Evolutionary conservation across 2,888 invertebrate species (phyloP).

Genomic region (Heliconius cydno): DNA sequence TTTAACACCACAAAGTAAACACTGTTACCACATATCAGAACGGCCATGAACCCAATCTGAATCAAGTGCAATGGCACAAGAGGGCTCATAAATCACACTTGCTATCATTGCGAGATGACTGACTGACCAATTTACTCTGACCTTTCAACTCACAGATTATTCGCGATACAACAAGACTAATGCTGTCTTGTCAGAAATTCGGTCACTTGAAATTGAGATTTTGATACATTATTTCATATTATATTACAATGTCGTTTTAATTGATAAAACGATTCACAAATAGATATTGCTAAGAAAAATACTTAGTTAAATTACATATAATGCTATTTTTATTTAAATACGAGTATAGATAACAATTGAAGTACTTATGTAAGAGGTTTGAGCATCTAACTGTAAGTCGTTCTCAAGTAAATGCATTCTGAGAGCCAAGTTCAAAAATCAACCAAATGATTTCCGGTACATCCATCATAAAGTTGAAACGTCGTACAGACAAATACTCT

Average conservation of each 20-base stretch:
- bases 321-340: neutral
- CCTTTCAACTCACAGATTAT: conserved; percentile 53
- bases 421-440: conserved; percentile 35
- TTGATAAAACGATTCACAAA: neutral
- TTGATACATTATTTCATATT: conserved; percentile 24
- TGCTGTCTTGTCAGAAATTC: conserved; percentile 32
- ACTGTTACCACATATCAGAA: conserved; percentile 37
- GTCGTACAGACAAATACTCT: conserved; percentile 65
- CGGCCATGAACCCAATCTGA: conserved; percentile 78
- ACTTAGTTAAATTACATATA: neutral
- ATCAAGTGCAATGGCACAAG: conserved; percentile 77
- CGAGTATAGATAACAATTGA: neutral
- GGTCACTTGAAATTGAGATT: conserved; percentile 24
- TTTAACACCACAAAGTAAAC: neutral
- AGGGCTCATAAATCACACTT: conserved; percentile 76
- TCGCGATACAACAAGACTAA: conserved; percentile 46
- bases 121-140: conserved; percentile 65
- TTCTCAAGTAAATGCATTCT: conserved; percentile 19
- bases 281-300: neutral
- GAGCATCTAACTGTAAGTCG: neutral
- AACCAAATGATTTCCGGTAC: conserved; percentile 45
- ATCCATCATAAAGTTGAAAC: conserved; percentile 54
- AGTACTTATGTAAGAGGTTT: neutral
- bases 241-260: neutral
- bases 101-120: conserved; percentile 65